Conservation (phyloP, 2,113 vertebrate genomes). For the Bufo bufo region DNA sequence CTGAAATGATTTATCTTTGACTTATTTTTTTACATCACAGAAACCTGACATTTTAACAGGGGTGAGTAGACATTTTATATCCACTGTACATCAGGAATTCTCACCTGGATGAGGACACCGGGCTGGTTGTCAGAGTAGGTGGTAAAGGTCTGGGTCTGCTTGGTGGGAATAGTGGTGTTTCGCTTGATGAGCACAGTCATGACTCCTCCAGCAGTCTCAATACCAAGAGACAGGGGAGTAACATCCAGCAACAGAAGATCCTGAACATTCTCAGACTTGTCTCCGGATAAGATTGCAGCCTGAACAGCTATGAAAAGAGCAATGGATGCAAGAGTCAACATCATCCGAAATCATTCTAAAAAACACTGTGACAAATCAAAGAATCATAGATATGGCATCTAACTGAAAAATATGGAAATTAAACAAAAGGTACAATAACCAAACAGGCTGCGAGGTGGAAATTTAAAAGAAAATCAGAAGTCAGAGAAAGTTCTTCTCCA, state of each 20-base stretch:
- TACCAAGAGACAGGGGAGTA: slow-evolving; percentile 84
- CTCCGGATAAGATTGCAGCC: slow-evolving; percentile 87
- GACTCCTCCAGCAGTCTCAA: slow-evolving; percentile 89
- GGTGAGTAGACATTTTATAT: too few species aligned
- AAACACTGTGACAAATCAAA: background rate
- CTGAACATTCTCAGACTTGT: slow-evolving; percentile 94
- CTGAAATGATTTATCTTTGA: too few species aligned
- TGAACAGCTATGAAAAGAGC: slow-evolving; percentile 79
- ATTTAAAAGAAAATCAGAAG: too few species aligned
- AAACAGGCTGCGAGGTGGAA: background rate
- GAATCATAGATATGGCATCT: background rate
- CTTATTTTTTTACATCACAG: too few species aligned
- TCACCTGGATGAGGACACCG: slow-evolving; percentile 86
- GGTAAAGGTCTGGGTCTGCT: slow-evolving; percentile 91
- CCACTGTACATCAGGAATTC: background rate
- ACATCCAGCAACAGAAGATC: slow-evolving; percentile 88
- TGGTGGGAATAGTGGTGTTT: slow-evolving; percentile 92
- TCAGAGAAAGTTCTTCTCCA: too few species aligned
- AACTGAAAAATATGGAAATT: too few species aligned
- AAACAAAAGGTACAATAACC: too few species aligned
- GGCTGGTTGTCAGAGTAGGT: slow-evolving; percentile 92
- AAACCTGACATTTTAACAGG: too few species aligned
- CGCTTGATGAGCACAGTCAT: slow-evolving; percentile 92
- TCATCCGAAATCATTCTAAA: background rate
- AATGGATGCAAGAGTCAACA: background rate